phyloP scores from a whole-genome alignment of 1,140 invertebrate genomes.

The Plutomurus gul region DNA sequence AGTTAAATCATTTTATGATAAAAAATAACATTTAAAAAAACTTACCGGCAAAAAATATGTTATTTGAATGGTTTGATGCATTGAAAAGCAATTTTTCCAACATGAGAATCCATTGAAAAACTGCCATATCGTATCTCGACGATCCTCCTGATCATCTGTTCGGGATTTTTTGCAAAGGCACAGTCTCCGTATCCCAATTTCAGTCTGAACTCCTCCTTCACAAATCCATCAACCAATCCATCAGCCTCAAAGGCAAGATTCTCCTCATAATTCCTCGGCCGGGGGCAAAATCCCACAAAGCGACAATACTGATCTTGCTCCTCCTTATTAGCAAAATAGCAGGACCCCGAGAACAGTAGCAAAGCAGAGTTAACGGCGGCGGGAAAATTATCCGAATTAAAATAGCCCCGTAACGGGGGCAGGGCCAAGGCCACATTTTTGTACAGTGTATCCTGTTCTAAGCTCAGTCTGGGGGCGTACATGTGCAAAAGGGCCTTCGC shows the following conservation, averaged over 20 bases:
- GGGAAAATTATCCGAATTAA: background rate
- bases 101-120: slow-evolving; percentile 15
- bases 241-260: background rate
- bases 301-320: slow-evolving; percentile 36
- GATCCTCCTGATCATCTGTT: slow-evolving; percentile 11
- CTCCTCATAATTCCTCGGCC: background rate
- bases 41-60: background rate
- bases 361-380: background rate
- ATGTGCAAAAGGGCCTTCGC: background rate
- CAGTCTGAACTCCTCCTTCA: background rate
- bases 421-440: background rate
- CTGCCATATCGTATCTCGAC: background rate
- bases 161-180: background rate
- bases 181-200: background rate
- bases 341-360: slow-evolving; percentile 30
- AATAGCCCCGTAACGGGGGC: background rate
- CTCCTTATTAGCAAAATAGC: background rate
- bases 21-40: too few relatives aligned
- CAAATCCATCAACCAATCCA: slow-evolving; percentile 26
- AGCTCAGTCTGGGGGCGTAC: slow-evolving; percentile 1
- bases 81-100: background rate
- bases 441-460: slow-evolving; percentile 22
- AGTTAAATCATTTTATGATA: too few relatives aligned
- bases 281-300: slow-evolving; percentile 14
- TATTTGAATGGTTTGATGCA: slow-evolving; percentile 9